Base-by-base conservation (phyloP, 2,888 invertebrate genomes). In the Calameuta idolon region DNA sequence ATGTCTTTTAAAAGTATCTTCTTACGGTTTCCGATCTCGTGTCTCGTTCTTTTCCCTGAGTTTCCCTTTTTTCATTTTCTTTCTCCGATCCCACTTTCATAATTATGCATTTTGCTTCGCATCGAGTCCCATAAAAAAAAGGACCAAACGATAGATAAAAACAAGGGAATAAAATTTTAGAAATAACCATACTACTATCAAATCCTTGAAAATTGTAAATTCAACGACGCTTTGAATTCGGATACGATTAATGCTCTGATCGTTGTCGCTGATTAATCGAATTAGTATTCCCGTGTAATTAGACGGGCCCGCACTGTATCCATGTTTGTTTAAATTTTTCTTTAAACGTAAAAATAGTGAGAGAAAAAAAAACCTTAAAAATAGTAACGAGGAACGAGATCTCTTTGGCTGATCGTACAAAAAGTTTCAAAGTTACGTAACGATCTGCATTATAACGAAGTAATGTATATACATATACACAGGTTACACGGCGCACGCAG, bases 1-100 rank as follows among this genome's bases (percentile, higher is more conserved):
- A 85, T 12, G 83, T 85, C 85, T 85, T 83, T 80, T 79, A 77
- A 79, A 82, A 78, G 79, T 79, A 76, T 81, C 76, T 80, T 76
- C 77, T 76, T 80, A 80, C 76, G 9, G 9, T 9, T 23, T 55
- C 23, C 9, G 23, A 9, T 55, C 55, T 23, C 40, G 15, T 23
- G 40, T 15, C 4, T 55, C 23, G 5, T 55, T 55, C 23, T 23
- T 15, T 40, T 55, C 9, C 23, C 55, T 23, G 55, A 23, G 1
- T 9, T 55, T 55, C 9, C 23, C 23, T 23, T 15, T 40, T 55
- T 40, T 15, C 2, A 40, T 40, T 15, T 40, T 40, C 4, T 15
- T 40, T 40, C 15, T 35, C 40, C 40, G 4, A 4, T 12, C 37
- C 15, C 40, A 1, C 5, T 15, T 55, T 9, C 9, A 5, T 55